phyloP scores from a whole-genome alignment of 2,113 vertebrate genomes.

The Trichomycterus rosablanca region DNA sequence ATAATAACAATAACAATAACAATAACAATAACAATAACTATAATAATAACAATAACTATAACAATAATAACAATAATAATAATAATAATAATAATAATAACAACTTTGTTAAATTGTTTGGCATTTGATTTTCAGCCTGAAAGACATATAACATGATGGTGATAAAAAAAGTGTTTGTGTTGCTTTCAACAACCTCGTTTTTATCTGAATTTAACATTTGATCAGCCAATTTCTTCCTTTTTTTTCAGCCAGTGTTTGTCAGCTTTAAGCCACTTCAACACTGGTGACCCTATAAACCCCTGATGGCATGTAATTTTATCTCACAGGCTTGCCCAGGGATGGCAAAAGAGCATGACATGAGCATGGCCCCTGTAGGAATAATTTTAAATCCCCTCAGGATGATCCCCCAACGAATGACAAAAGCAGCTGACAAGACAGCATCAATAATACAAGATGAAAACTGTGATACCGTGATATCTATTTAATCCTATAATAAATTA shows the following conservation, averaged over 20 bases:
- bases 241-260: neutral
- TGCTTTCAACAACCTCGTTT: neutral
- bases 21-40: no score
- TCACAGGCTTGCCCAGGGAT: slow-evolving; percentile 4
- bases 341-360: slow-evolving; percentile 14
- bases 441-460: neutral
- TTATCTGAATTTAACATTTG: neutral
- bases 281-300: neutral
- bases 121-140: no score
- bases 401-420: neutral
- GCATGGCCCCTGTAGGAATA: slow-evolving; percentile 6
- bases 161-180: no score
- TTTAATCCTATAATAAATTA: no score
- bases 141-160: no score
- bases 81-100: no score
- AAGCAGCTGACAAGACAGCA: slow-evolving; percentile 14
- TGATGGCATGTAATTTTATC: slow-evolving; percentile 9
- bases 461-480: no score
- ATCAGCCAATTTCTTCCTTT: neutral
- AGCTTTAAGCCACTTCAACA: slow-evolving; percentile 5
- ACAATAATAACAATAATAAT: no score
- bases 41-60: no score
- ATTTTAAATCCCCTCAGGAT: no score
- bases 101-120: no score
- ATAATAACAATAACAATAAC: no score